These are phyloP conservation scores for Drosophila serrata DNA, from an alignment of 1,140 invertebrate genomes.

Conservation along the genomic window DNA sequence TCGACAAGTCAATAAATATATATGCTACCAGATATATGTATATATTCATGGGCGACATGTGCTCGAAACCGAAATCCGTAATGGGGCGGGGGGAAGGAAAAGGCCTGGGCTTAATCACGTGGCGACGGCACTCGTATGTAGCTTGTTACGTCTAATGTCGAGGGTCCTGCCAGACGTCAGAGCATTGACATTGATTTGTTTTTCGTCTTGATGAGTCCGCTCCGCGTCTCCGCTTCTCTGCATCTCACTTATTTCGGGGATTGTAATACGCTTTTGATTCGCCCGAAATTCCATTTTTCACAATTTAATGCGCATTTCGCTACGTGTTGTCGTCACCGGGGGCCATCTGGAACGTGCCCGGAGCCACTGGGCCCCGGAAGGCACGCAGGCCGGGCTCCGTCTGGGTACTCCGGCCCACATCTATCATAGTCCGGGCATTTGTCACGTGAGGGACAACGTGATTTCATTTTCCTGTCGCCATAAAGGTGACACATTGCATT, in stretches of 20 bases:
- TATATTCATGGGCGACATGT: slow-evolving; percentile 66
- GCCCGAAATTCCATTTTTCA: slow-evolving; percentile 82
- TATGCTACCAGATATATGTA: slow-evolving; percentile 71
- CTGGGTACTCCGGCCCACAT: slow-evolving; percentile 40
- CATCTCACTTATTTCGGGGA: slow-evolving; percentile 69
- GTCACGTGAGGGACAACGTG: slow-evolving; percentile 82
- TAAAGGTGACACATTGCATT: slow-evolving; percentile 83
- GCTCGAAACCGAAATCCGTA: slow-evolving; percentile 16
- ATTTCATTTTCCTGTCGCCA: slow-evolving; percentile 83
- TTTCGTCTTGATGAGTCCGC: slow-evolving; percentile 31
- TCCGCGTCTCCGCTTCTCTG: slow-evolving; percentile 33
- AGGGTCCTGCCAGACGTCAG: slow-evolving; percentile 43
- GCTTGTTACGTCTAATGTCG: slow-evolving; percentile 33
- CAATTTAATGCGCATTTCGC: slow-evolving; percentile 82
- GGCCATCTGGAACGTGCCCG: slow-evolving; percentile 69
- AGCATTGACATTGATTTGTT: slow-evolving; percentile 79
- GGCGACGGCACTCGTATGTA: slow-evolving; percentile 55
- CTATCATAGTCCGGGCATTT: slow-evolving; percentile 77
- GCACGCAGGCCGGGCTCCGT: slow-evolving; percentile 13
- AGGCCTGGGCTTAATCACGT: slow-evolving; percentile 58
- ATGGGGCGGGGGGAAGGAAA: slow-evolving; percentile 27
- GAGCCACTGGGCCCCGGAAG: slow-evolving; percentile 27
- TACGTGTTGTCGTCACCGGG: slow-evolving; percentile 79
- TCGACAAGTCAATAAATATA: slow-evolving; percentile 82
- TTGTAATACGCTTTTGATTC: slow-evolving; percentile 83